Percentiles rank a stretch among this genome's conserved stretches.
Evolutionary conservation across 2,888 invertebrate genomes (phyloP).

Genomic region (Timema podura): DNA sequence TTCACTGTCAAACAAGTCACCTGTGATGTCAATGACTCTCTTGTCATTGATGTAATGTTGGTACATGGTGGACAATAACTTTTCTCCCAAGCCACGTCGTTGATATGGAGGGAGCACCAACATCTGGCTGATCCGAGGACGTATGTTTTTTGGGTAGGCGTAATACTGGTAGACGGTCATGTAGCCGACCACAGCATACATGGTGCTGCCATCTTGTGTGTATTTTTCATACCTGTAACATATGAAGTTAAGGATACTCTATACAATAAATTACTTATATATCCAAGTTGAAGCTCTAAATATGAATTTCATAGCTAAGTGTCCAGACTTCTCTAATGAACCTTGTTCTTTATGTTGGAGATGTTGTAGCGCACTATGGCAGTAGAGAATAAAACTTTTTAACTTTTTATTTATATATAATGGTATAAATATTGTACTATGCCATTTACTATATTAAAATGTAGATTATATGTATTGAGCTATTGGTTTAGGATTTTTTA

Average conservation of each 20-base stretch:
- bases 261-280: no score
- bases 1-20: conserved; percentile 43
- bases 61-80: conserved; percentile 64
- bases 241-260: background rate
- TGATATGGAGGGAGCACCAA: conserved; percentile 91
- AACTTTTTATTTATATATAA: no score
- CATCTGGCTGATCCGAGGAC: conserved; percentile 91
- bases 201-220: conserved; percentile 53
- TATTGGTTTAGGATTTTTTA: no score
- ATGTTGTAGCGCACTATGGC: no score
- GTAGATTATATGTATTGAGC: no score
- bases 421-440: no score
- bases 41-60: conserved; percentile 50
- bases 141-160: conserved; percentile 79
- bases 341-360: background rate
- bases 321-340: background rate
- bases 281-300: background rate
- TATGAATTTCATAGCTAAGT: background rate
- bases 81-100: conserved; percentile 76
- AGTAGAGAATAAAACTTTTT: no score
- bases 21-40: conserved; percentile 66
- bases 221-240: conserved; percentile 66
- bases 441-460: no score
- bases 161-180: conserved; percentile 93
- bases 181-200: conserved; percentile 80